Conservation (phyloP, 2,797 vertebrate species). For the Catostomus latipinnis region DNA sequence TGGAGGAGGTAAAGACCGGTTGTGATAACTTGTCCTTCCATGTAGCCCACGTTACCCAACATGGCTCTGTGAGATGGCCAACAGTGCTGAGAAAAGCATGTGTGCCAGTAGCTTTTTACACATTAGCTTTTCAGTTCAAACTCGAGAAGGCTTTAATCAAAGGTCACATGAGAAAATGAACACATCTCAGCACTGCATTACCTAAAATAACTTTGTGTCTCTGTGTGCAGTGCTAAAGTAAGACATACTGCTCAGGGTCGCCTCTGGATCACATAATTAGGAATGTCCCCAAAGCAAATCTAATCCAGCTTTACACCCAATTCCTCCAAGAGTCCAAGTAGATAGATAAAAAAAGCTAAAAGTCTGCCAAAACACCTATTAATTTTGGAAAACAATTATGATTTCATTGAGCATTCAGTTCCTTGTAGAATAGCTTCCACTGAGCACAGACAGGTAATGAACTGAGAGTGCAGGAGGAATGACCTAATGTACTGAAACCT, state of each 20-base stretch:
- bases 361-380: conserved; percentile 1
- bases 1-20: background rate
- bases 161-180: conserved; percentile 52
- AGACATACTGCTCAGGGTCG: conserved; percentile 24
- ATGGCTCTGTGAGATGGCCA: conserved; percentile 52
- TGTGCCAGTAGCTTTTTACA: conserved; percentile 33
- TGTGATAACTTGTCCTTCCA: conserved; percentile 53
- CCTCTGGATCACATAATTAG: conserved; percentile 11
- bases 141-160: conserved; percentile 60
- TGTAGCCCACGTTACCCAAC: conserved; percentile 62
- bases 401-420: background rate
- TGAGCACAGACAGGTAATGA: conserved; percentile 30
- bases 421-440: conserved; percentile 14
- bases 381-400: background rate
- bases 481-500: conserved; percentile 12
- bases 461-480: background rate
- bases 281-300: conserved; percentile 7
- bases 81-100: conserved; percentile 50
- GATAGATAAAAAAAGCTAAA: background rate
- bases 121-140: conserved; percentile 62
- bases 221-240: conserved; percentile 44
- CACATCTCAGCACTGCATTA: conserved; percentile 28
- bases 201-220: conserved; percentile 68
- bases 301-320: conserved; percentile 36
- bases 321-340: conserved; percentile 4